Base-by-base conservation (phyloP, 2,113 vertebrate genomes). In the Lycaon pictus region DNA sequence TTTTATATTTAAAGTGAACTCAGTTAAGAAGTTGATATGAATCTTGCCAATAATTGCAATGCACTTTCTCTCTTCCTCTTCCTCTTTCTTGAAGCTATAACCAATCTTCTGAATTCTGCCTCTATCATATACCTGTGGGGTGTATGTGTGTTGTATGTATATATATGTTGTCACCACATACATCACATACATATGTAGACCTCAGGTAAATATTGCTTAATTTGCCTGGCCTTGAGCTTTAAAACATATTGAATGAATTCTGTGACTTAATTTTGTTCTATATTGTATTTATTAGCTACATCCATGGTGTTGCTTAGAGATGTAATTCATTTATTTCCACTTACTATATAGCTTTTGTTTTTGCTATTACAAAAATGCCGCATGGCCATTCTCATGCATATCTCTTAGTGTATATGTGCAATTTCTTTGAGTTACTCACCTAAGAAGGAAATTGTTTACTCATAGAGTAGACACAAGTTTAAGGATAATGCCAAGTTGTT, bases 401-500 rank as follows among this genome's bases (percentile, higher is more conserved):
- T 82, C 29, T 96, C 93, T 77, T 97, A 29, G 29, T 82, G 23
- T 90, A 79, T 77, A 8, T 72, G n/a, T 96, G 25, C n/a, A 90
- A 74, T 94, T 96, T 95, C 43, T 95, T 77, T 93, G 81, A 97
- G 53, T 96, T 95, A 95, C 79, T 84, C 37, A 88, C 88, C 63
- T 88, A 82, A 97, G 88, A 85, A 94, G 88, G 55, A 88, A 97
- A 96, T 77, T 94, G 53, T 74, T 92, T 65, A 56, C 16, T 96
- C 63, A 88, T 17, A 72, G 95, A 90, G 19, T 95, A 93, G 88
- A 94, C 51, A 88, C 53, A 80, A 48, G 32, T 85, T 89, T 97
- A 94, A 89, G 95, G 63, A 93, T 76, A 97, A 97, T 95, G 58
- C 63, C 88, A 95, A 89, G 5, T 81, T 94, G n/a, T 90, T 96